Evolutionary conservation across 2,888 invertebrate species (phyloP), one percentile per base, ranked within the genome.

Genomic region (Sphaeridia pumilis): DNA sequence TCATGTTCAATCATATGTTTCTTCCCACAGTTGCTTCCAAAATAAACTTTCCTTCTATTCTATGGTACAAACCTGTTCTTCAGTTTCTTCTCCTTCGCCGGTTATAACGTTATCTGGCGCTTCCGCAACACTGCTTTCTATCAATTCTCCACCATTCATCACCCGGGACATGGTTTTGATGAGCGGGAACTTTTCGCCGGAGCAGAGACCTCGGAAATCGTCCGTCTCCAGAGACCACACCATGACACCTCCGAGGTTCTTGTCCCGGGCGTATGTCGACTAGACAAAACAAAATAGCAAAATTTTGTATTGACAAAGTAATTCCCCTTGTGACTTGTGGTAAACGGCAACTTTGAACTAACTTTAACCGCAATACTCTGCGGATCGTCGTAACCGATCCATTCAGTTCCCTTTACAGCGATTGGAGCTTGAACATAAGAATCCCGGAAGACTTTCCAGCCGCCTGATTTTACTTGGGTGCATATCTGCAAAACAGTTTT

Each of bases 331-430:
- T n/a, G n/a, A n/a, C n/a, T n/a, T n/a, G n/a, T n/a, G n/a, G n/a
- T n/a, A n/a, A n/a, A n/a, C n/a, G n/a, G n/a, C n/a, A 31, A 31
- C 31, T 14, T 10, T 31, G 31, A 7, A 38, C 38, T 59, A 65
- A 74, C 73, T 71, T 81, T 81, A 1, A 69, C 59, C 4, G 65
- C 64, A 5, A 80, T 67, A 10, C 83, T 82, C 47, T 70, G 67
- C n/a, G 68, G 66, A 61, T 80, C 71, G 56, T 85, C 84, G 62
- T 76, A 85, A 1, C 82, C 78, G n/a, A 84, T 72, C 84, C 84
- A 85, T 65, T 80, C 74, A 17, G 71, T 70, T 2, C 71, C 75
- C 34, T 70, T 73, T 58, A 73, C 74, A 1, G 79, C 77, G 64
- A 80, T 83, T 0, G 83, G 81, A 0, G 79, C 79, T 66, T 75